A percentile compares a stretch with the other conserved stretches of the same genome.
Conservation (phyloP, 2,888 invertebrate species). For the Pollenia griseotomentosa region DNA sequence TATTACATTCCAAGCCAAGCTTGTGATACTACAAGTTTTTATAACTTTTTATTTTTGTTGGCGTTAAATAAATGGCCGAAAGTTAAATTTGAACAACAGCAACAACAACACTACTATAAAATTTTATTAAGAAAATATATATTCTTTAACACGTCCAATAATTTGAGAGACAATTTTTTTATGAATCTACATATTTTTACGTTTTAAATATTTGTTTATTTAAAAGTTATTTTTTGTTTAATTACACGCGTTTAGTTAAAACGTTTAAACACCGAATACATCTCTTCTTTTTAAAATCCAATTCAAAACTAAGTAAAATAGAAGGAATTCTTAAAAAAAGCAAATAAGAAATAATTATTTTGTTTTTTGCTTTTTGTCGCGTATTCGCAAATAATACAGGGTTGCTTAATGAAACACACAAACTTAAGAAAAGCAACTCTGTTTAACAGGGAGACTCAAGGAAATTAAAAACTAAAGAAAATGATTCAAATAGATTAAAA, state of each 20-base stretch:
- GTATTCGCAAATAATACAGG: slow-evolving; percentile 39
- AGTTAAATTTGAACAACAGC: slow-evolving; percentile 4
- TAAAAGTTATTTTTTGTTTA: background rate
- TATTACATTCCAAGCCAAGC: slow-evolving; percentile 46
- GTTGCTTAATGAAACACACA: background rate
- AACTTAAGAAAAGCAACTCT: background rate
- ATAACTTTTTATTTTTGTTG: slow-evolving; percentile 24
- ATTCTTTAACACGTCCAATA: background rate
- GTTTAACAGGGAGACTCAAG: background rate
- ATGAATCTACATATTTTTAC: slow-evolving; percentile 17
- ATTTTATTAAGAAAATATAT: background rate
- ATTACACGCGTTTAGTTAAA: slow-evolving; percentile 26
- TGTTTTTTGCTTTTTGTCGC: slow-evolving; percentile 11
- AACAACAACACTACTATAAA: background rate
- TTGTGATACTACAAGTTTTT: slow-evolving; percentile 45
- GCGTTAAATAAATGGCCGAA: slow-evolving; percentile 30
- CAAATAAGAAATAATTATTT: slow-evolving; percentile 44
- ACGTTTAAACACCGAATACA: background rate
- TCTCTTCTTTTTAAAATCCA: slow-evolving; percentile 37
- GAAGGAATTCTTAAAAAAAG: slow-evolving; percentile 41
- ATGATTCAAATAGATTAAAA: background rate
- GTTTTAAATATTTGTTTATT: slow-evolving; percentile 46
- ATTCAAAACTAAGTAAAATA: slow-evolving; percentile 64
- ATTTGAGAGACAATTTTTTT: background rate
- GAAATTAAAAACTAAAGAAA: background rate